Conservation (phyloP, 2,888 invertebrate genomes). For the Drosophila phalerata region DNA sequence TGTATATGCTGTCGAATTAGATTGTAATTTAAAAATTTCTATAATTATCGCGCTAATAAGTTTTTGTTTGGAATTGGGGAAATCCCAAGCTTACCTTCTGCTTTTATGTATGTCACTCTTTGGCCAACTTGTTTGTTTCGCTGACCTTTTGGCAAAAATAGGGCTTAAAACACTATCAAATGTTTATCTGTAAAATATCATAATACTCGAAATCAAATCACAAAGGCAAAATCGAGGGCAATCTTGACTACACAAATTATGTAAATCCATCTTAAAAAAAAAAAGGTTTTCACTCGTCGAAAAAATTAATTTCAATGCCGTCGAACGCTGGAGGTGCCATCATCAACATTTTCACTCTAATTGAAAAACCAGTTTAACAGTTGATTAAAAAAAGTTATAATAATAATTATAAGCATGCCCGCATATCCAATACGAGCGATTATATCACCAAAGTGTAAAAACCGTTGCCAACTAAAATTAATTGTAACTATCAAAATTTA, state of each 20-base stretch:
- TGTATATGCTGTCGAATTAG: conserved; percentile 1
- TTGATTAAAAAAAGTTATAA: conserved; percentile 65
- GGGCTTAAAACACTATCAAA: conserved; percentile 42
- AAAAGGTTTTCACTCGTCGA: conserved; percentile 71
- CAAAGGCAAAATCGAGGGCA: conserved; percentile 66
- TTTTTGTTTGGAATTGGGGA: conserved; percentile 50
- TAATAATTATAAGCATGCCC: conserved; percentile 60
- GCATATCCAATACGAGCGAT: conserved; percentile 48
- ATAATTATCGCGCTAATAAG: conserved; percentile 51
- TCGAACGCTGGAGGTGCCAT: conserved; percentile 61
- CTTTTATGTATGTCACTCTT: conserved; percentile 49
- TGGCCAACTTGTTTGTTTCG: conserved; percentile 38
- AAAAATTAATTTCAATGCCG: conserved; percentile 59
- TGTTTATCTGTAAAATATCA: conserved; percentile 43
- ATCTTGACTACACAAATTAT: conserved; percentile 64
- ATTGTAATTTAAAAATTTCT: conserved; percentile 20
- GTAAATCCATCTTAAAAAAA: conserved; percentile 64
- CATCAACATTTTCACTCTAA: conserved; percentile 80
- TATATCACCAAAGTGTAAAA: conserved; percentile 67
- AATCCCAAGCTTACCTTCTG: conserved; percentile 18
- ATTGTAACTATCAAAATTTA: conserved; percentile 62
- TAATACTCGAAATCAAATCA: conserved; percentile 38
- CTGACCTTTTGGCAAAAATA: conserved; percentile 44
- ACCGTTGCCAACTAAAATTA: conserved; percentile 61
- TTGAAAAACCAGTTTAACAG: conserved; percentile 79